Evolutionary conservation across 2,113 vertebrate genomes (phyloP), one percentile per base, ranked within the genome.

Genomic region (Rhinoderma darwinii): DNA sequence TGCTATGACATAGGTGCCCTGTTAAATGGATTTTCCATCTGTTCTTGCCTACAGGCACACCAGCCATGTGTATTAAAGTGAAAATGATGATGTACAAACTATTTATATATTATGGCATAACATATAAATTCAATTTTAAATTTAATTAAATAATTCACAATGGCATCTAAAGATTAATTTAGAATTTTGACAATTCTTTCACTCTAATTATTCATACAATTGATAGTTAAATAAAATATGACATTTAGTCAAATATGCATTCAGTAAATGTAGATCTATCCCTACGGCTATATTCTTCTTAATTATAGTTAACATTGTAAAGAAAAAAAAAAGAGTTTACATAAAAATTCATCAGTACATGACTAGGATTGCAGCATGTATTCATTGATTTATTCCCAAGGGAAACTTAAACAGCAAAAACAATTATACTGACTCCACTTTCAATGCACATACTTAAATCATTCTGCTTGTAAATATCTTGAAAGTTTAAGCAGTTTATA

Each of bases 311-410:
- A 56, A 73, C 18, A 84, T 73, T 84, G 12, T 39, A 7, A 54
- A 73, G 32, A 73, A 84, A 39, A 83, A 22, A 12, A 73, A 56
- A 54, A 70, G 25, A 41, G 56, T 80, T 41, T 80, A 80, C 51
- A 80, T 80, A 59, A 80, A 80, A 59, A 80, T 2, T 6, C 79
- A 63, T 43, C 79, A 44, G 79, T 30, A 82, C 18, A 44, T 82
- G 56, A 59, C 32, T 54, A 27, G 37, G 27, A 83, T 73, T 73
- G 47, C 82, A 73, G 30, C 20, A 72, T 73, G 32, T 54, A 54
- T 74, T 84, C 73, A 84, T 51, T 84, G 68, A 51, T 84, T 84
- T 84, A 74, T 74, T 37, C 82, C 51, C 35, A 72, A 12, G 25
- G 20, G 82, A 73, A 54, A 41, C 22, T 56, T 54, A 66, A 63